phyloP scores from a whole-genome alignment of 1,140 invertebrate genomes.

The Mamestra configurata region DNA sequence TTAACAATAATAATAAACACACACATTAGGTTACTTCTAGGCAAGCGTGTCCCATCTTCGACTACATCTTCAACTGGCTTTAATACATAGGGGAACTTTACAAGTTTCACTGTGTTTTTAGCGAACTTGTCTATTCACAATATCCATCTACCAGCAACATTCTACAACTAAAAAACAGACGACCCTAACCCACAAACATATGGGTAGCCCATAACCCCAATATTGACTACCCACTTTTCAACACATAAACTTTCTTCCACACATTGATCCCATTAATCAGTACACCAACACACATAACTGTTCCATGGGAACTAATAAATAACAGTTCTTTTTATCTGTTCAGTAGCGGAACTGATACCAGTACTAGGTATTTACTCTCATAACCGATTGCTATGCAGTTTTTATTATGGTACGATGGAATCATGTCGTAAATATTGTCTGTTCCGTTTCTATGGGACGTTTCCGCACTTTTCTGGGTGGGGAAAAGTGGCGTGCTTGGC shows the following conservation, averaged over 20 bases:
- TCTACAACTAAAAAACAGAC: too few species aligned
- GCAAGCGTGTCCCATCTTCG: too few species aligned
- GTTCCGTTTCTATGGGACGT: neutral
- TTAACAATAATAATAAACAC: too few species aligned
- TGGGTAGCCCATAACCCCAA: neutral
- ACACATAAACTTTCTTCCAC: neutral
- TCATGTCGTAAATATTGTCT: neutral
- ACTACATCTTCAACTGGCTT: too few species aligned
- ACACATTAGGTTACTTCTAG: too few species aligned
- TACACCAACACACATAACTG: conserved; percentile 19
- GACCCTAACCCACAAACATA: too few species aligned
- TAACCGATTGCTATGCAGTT: conserved; percentile 3
- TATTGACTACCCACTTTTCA: neutral
- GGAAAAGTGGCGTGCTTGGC: too few species aligned
- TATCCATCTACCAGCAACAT: too few species aligned
- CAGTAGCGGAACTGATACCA: conserved; percentile 8
- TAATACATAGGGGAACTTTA: too few species aligned
- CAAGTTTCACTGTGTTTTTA: too few species aligned
- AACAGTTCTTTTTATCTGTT: conserved; percentile 7
- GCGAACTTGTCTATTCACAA: too few species aligned
- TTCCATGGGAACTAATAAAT: conserved; percentile 33
- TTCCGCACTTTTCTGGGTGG: neutral
- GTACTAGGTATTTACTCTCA: neutral
- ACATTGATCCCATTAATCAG: conserved; percentile 28
- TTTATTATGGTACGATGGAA: neutral